A percentile compares a stretch with the other conserved stretches of the same genome.
phyloP scores from a whole-genome alignment of 2,888 invertebrate species.

The Aleiodes leptofemur region DNA sequence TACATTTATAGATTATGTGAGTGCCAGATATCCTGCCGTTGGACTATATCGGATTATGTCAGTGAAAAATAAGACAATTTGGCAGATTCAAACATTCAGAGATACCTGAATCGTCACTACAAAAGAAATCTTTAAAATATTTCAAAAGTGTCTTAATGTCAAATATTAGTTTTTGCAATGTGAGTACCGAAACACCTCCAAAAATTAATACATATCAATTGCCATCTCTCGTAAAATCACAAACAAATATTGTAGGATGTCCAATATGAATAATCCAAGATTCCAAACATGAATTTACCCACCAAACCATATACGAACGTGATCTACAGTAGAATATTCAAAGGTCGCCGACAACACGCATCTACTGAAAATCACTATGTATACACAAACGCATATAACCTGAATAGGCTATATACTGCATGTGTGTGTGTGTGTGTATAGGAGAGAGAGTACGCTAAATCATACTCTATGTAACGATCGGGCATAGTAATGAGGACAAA shows the following conservation, averaged over 20 bases:
- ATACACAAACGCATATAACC: conserved; percentile 9
- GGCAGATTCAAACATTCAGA: too few species aligned
- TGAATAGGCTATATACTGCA: conserved; percentile 26
- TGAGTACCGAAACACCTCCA: too few species aligned
- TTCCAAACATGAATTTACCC: neutral
- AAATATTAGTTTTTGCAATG: too few species aligned
- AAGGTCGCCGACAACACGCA: conserved; percentile 23
- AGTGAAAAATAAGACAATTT: too few species aligned
- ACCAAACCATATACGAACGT: conserved; percentile 3
- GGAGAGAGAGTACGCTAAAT: conserved; percentile 57
- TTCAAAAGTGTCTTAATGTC: too few species aligned
- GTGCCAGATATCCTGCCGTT: too few species aligned
- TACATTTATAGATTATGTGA: too few species aligned
- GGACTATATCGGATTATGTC: too few species aligned
- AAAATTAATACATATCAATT: too few species aligned
- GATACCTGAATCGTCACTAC: too few species aligned
- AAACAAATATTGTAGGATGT: conserved; percentile 1
- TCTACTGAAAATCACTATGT: conserved; percentile 20
- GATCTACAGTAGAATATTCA: conserved; percentile 28
- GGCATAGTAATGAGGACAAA: conserved; percentile 74
- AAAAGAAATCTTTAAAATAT: too few species aligned
- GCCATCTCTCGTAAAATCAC: neutral
- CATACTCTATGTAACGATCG: conserved; percentile 69
- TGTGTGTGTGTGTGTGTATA: neutral
- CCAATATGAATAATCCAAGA: neutral